A percentile compares a stretch with the other conserved stretches of the same genome.
Conservation (phyloP, 2,888 invertebrate species). For the Ormyrus thymus region DNA sequence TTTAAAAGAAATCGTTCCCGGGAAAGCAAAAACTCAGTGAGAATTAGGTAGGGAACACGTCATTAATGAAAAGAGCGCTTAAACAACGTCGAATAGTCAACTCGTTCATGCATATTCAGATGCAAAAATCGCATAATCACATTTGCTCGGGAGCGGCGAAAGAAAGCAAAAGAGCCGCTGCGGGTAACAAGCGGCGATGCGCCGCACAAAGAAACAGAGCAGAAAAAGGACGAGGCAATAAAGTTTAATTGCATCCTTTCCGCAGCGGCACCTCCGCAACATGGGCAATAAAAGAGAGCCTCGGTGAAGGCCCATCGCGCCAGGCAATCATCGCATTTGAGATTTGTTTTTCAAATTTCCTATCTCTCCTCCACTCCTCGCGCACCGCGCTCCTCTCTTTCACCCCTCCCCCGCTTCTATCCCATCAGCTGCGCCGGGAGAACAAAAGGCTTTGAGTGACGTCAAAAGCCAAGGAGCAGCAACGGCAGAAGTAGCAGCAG, state of each 20-base stretch:
- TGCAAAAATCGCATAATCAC: too few species aligned
- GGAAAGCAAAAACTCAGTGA: too few species aligned
- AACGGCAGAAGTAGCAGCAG: not conserved
- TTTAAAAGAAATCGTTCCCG: too few species aligned
- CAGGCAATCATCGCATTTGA: constrained; percentile 2
- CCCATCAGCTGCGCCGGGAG: not conserved
- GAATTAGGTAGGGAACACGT: too few species aligned
- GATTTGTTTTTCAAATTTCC: constrained; percentile 45
- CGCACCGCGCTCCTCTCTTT: too few species aligned
- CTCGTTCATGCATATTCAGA: too few species aligned
- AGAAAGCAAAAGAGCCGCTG: too few species aligned
- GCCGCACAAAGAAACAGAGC: not conserved
- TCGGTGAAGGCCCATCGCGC: not conserved
- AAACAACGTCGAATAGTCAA: too few species aligned
- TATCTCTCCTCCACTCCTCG: not conserved
- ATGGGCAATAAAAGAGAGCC: constrained; percentile 19
- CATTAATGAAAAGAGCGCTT: too few species aligned
- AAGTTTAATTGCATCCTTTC: constrained; percentile 26
- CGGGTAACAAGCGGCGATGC: too few species aligned
- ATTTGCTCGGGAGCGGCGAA: too few species aligned
- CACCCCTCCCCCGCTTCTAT: not conserved
- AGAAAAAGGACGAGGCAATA: constrained; percentile 24
- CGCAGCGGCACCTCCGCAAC: not conserved
- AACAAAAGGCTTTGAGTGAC: constrained; percentile 24
- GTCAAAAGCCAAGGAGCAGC: not conserved